A percentile compares a stretch with the other conserved stretches of the same genome.
Conservation (phyloP, 1,140 invertebrate genomes). For the Plectrocnemia conspersa region DNA sequence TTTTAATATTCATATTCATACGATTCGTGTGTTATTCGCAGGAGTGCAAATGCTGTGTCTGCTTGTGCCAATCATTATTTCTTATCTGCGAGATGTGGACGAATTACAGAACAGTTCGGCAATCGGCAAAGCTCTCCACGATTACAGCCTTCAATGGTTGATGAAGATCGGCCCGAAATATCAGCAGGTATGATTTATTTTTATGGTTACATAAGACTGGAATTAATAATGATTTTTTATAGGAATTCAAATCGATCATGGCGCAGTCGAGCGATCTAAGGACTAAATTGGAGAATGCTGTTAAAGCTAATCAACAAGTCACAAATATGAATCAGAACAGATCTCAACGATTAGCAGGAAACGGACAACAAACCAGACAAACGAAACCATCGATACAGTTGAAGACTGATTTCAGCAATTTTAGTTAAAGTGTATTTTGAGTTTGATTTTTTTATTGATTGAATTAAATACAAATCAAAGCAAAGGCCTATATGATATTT, state of each 20-base stretch:
- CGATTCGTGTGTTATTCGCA: slow-evolving; percentile 40
- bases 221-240: slow-evolving; percentile 32
- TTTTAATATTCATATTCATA: slow-evolving; percentile 4
- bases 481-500: too few species aligned
- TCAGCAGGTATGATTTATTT: slow-evolving; percentile 61
- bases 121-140: slow-evolving; percentile 68
- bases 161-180: slow-evolving; percentile 88
- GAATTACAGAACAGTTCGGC: slow-evolving; percentile 59
- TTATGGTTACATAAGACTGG: background rate
- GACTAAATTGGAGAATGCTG: slow-evolving; percentile 77
- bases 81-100: slow-evolving; percentile 69
- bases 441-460: background rate
- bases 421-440: slow-evolving; percentile 54
- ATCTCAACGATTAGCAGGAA: slow-evolving; percentile 45
- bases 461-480: too few species aligned
- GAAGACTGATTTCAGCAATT: slow-evolving; percentile 96
- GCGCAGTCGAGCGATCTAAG: slow-evolving; percentile 72
- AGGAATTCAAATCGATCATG: slow-evolving; percentile 91
- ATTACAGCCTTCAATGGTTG: slow-evolving; percentile 80
- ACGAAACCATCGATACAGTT: slow-evolving; percentile 81
- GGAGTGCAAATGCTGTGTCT: slow-evolving; percentile 84
- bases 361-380: slow-evolving; percentile 54
- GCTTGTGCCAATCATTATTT: slow-evolving; percentile 82
- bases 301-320: slow-evolving; percentile 68
- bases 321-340: slow-evolving; percentile 46